Percentiles rank a stretch among this genome's conserved stretches.
phyloP scores from a whole-genome alignment of 2,113 vertebrate genomes.

The Anguilla japonica region DNA sequence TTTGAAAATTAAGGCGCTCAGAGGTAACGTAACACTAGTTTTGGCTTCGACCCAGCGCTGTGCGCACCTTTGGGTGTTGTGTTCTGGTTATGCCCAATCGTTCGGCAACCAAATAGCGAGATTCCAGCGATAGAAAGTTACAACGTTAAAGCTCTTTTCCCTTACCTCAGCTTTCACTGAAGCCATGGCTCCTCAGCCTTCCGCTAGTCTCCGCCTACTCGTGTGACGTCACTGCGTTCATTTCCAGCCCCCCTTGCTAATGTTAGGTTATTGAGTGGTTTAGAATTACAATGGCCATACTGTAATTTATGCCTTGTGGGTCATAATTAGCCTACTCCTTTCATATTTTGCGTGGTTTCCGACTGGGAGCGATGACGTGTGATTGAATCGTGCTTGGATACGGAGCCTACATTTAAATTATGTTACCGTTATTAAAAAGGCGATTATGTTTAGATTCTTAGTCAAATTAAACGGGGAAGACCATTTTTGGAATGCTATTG shows the following conservation, averaged over 20 bases:
- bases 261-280: no score
- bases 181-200: conserved; percentile 85
- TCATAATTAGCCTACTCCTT: neutral
- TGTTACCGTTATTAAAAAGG: no score
- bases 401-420: neutral
- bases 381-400: neutral
- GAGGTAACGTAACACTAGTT: neutral
- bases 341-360: neutral
- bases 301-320: neutral
- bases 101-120: neutral
- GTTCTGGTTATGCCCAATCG: neutral
- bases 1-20: conserved; percentile 34
- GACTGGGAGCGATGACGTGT: neutral
- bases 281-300: neutral
- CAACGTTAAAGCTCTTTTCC: conserved; percentile 44
- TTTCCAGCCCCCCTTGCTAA: conserved; percentile 23
- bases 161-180: conserved; percentile 92
- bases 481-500: no score
- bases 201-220: conserved; percentile 75
- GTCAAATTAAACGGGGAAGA: neutral
- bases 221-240: conserved; percentile 67
- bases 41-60: conserved; percentile 38
- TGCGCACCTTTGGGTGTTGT: neutral
- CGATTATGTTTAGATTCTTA: no score
- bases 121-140: neutral